phyloP scores from a whole-genome alignment of 2,797 vertebrate species.

The Muscicapa striata region DNA sequence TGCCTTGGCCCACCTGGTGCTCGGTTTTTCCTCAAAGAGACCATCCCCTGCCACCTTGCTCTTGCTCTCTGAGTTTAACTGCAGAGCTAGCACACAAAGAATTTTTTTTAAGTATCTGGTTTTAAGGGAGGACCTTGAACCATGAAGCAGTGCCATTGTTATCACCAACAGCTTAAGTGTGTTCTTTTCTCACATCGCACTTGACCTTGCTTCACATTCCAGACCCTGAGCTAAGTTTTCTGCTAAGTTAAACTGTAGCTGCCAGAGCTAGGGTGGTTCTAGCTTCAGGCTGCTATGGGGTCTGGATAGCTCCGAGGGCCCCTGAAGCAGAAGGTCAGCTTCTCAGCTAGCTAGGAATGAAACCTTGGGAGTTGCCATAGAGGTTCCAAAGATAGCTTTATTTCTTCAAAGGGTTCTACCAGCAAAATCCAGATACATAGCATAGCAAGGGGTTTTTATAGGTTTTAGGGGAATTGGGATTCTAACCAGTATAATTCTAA shows the following conservation, averaged over 20 bases:
- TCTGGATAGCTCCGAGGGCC: no score
- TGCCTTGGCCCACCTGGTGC: not conserved
- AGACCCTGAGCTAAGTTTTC: not conserved
- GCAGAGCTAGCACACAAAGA: not conserved
- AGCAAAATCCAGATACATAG: no score
- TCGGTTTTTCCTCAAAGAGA: not conserved
- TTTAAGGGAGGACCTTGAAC: not conserved
- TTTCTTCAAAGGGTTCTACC: no score
- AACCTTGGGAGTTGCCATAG: no score
- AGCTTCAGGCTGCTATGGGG: no score
- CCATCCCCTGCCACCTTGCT: not conserved
- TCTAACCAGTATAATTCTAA: no score
- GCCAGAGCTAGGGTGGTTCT: no score
- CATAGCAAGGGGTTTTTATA: no score
- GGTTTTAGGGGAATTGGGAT: no score
- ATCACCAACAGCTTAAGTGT: not conserved
- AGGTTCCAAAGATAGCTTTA: no score
- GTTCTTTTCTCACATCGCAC: not conserved
- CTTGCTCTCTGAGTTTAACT: not conserved
- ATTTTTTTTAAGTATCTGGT: not conserved
- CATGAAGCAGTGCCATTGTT: not conserved
- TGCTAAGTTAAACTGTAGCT: not conserved
- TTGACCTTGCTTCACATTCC: not conserved
- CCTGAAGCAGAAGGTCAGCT: no score
- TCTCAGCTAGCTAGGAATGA: no score